Evolutionary conservation across 1,140 invertebrate genomes (phyloP).

Genomic region (Hylaeus volcanicus): DNA sequence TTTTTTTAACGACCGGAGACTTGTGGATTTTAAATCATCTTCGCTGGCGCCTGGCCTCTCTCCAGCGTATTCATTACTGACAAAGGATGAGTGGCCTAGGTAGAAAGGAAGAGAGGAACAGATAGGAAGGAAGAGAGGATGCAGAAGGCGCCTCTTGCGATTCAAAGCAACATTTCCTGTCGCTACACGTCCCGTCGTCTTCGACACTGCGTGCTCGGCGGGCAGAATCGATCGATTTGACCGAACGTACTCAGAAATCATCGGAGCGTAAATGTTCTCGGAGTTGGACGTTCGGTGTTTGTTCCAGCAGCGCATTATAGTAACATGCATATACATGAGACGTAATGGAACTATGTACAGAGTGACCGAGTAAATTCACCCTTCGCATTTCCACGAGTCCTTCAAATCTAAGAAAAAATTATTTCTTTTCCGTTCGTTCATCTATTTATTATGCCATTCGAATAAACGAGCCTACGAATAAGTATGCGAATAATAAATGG

Average conservation of each 20-base stretch:
- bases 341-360: no score
- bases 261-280: slow-evolving; percentile 32
- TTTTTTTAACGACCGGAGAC: no score
- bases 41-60: not conserved
- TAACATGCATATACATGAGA: not conserved
- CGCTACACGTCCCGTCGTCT: not conserved
- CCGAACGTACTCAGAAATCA: slow-evolving; percentile 33
- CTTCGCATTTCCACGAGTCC: no score
- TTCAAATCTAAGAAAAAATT: no score
- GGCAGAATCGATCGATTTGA: slow-evolving; percentile 49
- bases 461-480: not conserved
- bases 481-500: not conserved
- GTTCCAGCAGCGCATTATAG: not conserved
- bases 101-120: not conserved
- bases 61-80: no score
- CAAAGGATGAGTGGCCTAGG: no score
- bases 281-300: not conserved
- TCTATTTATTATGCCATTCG: no score
- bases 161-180: slow-evolving; percentile 9
- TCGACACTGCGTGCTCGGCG: not conserved
- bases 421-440: no score
- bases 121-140: not conserved
- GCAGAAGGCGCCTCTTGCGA: not conserved
- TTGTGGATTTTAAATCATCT: no score
- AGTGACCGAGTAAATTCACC: not conserved